These are phyloP conservation scores for Strigamia crassipes DNA, from an alignment of 2,888 invertebrate species.

Conservation along the genomic window DNA sequence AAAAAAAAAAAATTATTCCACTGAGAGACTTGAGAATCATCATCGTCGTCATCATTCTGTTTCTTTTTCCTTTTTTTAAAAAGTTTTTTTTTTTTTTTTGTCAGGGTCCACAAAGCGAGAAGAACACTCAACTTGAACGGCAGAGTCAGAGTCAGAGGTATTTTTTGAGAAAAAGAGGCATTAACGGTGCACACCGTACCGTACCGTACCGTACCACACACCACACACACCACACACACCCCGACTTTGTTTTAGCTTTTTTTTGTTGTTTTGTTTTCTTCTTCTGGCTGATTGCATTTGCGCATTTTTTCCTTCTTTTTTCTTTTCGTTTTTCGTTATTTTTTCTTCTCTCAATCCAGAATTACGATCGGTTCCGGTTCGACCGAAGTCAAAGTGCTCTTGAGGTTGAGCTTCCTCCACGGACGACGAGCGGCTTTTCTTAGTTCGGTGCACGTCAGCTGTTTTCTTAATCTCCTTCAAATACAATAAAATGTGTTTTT, in stretches of 20 bases:
- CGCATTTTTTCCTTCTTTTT: neutral
- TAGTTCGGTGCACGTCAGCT: constrained; percentile 76
- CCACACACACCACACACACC: neutral
- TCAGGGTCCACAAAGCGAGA: neutral
- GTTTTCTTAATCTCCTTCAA: constrained; percentile 79
- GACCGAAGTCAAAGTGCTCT: neutral
- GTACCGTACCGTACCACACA: neutral
- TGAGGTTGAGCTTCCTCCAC: constrained; percentile 60
- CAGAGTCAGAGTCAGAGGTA: constrained; percentile 11
- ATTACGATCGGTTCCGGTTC: constrained; percentile 46
- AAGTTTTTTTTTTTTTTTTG: neutral
- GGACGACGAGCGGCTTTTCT: constrained; percentile 84
- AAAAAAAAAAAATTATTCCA: neutral
- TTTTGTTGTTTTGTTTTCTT: neutral
- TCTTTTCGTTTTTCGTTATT: neutral
- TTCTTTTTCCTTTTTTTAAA: neutral
- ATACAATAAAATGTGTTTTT: too few relatives aligned
- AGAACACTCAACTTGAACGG: neutral
- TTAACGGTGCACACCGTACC: neutral
- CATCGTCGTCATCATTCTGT: neutral
- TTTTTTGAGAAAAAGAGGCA: neutral
- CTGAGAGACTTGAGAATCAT: neutral
- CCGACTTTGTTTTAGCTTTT: too few relatives aligned
- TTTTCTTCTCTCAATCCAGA: constrained; percentile 38
- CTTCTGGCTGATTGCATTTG: constrained; percentile 19